Percentiles rank a stretch among this genome's conserved stretches.
These are phyloP conservation scores for Hyphantria cunea DNA, from an alignment of 1,140 invertebrate genomes.

Conservation along the genomic window DNA sequence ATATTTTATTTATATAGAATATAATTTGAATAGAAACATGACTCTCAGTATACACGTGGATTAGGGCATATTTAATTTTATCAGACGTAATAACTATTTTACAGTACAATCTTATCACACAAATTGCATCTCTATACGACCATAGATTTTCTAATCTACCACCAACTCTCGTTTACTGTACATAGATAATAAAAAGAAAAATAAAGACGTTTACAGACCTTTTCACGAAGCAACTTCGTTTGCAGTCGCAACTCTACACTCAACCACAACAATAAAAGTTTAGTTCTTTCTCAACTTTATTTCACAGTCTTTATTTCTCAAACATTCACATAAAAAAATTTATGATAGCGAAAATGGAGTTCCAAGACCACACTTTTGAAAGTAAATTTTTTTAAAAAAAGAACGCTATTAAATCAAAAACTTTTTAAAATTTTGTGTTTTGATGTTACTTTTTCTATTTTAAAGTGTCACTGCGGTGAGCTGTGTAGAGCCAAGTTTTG, in stretches of 20 bases:
- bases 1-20: too few species aligned
- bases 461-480: neutral
- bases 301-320: slow-evolving; percentile 10
- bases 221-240: slow-evolving; percentile 9
- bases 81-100: neutral
- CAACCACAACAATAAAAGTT: slow-evolving; percentile 15
- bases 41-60: too few species aligned
- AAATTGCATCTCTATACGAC: neutral
- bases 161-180: neutral
- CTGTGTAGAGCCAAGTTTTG: slow-evolving; percentile 14
- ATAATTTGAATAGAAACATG: too few species aligned
- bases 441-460: too few species aligned
- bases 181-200: neutral
- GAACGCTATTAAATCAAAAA: neutral
- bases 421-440: neutral
- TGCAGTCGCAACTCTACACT: slow-evolving; percentile 8
- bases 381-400: slow-evolving; percentile 3
- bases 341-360: neutral
- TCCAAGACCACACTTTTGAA: slow-evolving; percentile 9
- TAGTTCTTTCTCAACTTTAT: slow-evolving; percentile 9
- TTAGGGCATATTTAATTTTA: neutral
- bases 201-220: slow-evolving; percentile 14
- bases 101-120: neutral
- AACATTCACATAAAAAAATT: slow-evolving; percentile 8
- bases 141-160: neutral